These are phyloP conservation scores for Stramonita haemastoma DNA, from an alignment of 2,888 invertebrate species.

Conservation along the genomic window DNA sequence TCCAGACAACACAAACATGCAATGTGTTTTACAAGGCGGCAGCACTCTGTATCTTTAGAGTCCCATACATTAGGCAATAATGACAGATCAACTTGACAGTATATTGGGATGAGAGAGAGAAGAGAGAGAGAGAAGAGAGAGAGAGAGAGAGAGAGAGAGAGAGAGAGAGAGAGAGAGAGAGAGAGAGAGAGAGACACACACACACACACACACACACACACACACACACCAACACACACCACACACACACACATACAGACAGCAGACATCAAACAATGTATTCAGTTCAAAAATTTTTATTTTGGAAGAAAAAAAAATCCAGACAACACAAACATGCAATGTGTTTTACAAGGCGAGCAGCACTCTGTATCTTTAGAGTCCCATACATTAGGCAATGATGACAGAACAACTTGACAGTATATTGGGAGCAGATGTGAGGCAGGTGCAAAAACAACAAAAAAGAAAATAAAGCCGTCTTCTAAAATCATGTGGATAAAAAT, in stretches of 20 bases:
- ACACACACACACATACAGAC: too few relatives aligned
- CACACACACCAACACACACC: too few relatives aligned
- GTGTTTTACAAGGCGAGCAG: background rate
- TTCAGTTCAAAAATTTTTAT: background rate
- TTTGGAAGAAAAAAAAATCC: background rate
- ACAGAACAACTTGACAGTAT: background rate
- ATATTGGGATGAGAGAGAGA: too few relatives aligned
- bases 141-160: too few relatives aligned
- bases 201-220: too few relatives aligned
- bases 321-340: conserved; percentile 17
- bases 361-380: background rate
- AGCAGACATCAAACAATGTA: background rate
- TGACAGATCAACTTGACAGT: background rate
- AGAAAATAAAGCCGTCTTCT: too few relatives aligned
- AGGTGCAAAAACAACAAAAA: background rate
- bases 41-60: background rate
- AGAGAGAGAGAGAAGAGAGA: too few relatives aligned
- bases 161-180: too few relatives aligned
- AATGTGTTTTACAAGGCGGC: background rate
- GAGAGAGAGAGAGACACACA: too few relatives aligned
- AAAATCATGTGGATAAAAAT: too few relatives aligned
- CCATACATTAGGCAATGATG: background rate
- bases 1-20: conserved; percentile 17
- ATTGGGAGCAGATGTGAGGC: background rate
- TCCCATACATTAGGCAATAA: background rate